Evolutionary conservation across 1,140 invertebrate species (phyloP).

Genomic region (Drosophila quadrilineata): DNA sequence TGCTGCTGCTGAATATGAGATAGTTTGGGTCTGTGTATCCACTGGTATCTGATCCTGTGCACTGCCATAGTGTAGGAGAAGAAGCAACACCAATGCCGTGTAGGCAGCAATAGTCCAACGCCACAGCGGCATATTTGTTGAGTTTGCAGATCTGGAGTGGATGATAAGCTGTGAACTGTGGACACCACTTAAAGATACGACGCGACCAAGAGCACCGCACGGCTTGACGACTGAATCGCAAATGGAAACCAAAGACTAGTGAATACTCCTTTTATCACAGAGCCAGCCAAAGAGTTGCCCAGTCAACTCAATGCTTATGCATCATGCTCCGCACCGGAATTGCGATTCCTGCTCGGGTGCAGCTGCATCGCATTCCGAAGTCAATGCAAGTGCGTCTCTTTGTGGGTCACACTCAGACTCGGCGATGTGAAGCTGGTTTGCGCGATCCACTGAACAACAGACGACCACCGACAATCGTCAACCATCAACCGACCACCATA

Average conservation of each 20-base stretch:
- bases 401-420: constrained; percentile 55
- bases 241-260: constrained; percentile 59
- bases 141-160: not conserved
- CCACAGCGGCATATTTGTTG: constrained; percentile 13
- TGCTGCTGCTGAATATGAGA: not conserved
- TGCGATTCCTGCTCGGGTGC: constrained; percentile 51
- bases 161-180: too few relatives aligned
- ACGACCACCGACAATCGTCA: too few relatives aligned
- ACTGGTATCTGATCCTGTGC: constrained; percentile 25
- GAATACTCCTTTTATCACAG: constrained; percentile 66
- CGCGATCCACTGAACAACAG: constrained; percentile 35
- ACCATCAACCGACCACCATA: constrained; percentile 3
- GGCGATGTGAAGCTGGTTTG: constrained; percentile 23
- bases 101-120: constrained; percentile 32
- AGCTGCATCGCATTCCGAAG: constrained; percentile 26
- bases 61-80: constrained; percentile 43
- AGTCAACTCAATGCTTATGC: constrained; percentile 47
- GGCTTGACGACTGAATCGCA: constrained; percentile 57
- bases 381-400: constrained; percentile 50
- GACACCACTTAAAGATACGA: not conserved
- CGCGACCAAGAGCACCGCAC: constrained; percentile 41
- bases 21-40: too few relatives aligned
- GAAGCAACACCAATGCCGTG: constrained; percentile 47
- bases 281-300: constrained; percentile 29
- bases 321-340: constrained; percentile 63